These are phyloP conservation scores for Aphidoletes aphidimyza DNA, from an alignment of 2,888 invertebrate species.

Conservation along the genomic window DNA sequence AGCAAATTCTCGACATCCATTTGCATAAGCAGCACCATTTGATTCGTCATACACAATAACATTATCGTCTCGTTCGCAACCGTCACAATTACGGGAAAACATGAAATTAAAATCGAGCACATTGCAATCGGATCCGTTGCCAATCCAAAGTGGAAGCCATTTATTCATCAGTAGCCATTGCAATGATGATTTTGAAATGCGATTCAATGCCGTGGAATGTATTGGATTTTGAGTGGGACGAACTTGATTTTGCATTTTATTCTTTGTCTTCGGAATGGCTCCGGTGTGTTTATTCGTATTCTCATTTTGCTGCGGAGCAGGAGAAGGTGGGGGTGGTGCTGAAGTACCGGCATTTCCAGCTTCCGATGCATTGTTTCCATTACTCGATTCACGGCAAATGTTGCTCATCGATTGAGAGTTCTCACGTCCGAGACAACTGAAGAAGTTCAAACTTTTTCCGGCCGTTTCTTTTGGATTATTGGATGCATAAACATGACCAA, in stretches of 20 bases:
- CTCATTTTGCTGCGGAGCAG: neutral
- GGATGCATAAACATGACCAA: constrained; percentile 63
- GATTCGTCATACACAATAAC: neutral
- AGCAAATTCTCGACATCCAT: neutral
- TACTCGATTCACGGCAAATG: constrained; percentile 62
- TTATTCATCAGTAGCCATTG: constrained; percentile 76
- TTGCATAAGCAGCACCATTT: constrained; percentile 4
- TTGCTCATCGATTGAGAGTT: constrained; percentile 67
- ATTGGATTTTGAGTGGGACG: constrained; percentile 57
- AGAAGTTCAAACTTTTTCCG: constrained; percentile 66
- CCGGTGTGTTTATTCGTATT: constrained; percentile 56
- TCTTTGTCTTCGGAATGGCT: constrained; percentile 58
- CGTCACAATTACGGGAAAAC: constrained; percentile 67
- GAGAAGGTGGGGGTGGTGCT: constrained; percentile 5
- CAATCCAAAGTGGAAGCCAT: constrained; percentile 74
- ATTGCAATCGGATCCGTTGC: constrained; percentile 69
- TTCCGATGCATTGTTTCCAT: neutral
- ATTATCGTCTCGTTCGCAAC: constrained; percentile 62
- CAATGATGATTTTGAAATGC: constrained; percentile 72
- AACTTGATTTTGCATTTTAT: constrained; percentile 55
- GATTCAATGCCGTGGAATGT: constrained; percentile 63
- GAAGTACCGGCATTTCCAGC: neutral
- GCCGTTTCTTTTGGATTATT: constrained; percentile 59
- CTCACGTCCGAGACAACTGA: constrained; percentile 66
- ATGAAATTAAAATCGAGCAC: constrained; percentile 68